These are phyloP conservation scores for Eupithecia vulgata DNA, from an alignment of 2,888 invertebrate genomes.

Conservation along the genomic window DNA sequence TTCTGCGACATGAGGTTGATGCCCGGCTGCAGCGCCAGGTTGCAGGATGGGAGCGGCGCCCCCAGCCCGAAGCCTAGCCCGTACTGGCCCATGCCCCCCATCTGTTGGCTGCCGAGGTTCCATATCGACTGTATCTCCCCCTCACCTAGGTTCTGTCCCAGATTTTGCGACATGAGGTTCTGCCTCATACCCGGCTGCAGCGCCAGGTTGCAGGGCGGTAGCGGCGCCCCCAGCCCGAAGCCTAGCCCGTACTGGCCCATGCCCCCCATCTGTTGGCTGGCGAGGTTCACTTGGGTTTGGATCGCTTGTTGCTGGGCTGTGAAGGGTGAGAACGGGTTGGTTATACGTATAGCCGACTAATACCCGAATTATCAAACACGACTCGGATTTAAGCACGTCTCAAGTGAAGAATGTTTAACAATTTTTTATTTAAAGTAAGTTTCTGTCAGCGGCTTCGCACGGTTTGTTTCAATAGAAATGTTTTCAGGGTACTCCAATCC, in stretches of 20 bases:
- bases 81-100: constrained; percentile 50
- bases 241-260: constrained; percentile 60
- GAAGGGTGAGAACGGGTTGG: background rate
- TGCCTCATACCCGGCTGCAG: constrained; percentile 63
- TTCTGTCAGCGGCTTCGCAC: too few species aligned
- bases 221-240: constrained; percentile 58
- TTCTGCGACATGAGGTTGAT: constrained; percentile 73
- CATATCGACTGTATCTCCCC: background rate
- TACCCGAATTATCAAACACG: too few species aligned
- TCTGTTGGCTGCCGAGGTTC: constrained; percentile 18
- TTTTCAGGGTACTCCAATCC: too few species aligned
- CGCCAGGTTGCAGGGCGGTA: constrained; percentile 51
- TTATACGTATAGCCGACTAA: background rate
- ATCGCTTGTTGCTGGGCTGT: constrained; percentile 73
- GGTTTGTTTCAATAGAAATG: too few species aligned
- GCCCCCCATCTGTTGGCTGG: constrained; percentile 41
- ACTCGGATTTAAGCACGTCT: too few species aligned
- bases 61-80: constrained; percentile 65
- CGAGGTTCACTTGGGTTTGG: constrained; percentile 61
- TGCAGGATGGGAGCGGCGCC: constrained; percentile 51
- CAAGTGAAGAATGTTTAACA: too few species aligned
- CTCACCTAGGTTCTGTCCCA: constrained; percentile 69
- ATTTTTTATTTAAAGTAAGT: too few species aligned
- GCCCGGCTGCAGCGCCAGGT: constrained; percentile 55
- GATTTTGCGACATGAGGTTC: constrained; percentile 72